These are phyloP conservation scores for Solea solea DNA, from an alignment of 2,113 vertebrate species.

Conservation along the genomic window DNA sequence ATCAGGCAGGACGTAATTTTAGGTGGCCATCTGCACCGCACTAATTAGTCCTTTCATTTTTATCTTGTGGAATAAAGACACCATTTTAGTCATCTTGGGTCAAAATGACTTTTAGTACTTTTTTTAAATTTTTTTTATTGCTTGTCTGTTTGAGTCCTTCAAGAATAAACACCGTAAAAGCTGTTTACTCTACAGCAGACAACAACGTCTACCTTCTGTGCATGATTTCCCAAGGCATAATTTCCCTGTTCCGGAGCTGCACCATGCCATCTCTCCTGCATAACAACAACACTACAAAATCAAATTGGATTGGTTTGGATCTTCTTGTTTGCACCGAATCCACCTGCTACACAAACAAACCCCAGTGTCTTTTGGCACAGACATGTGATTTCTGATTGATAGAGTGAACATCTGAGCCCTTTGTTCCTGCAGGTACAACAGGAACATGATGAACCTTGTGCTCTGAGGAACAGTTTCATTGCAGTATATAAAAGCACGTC, in stretches of 20 bases:
- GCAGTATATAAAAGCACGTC: too few relatives aligned
- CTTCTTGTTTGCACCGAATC: constrained; percentile 64
- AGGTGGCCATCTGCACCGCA: constrained; percentile 49
- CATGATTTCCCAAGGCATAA: constrained; percentile 57
- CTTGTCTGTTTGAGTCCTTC: constrained; percentile 5
- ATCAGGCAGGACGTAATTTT: constrained; percentile 56
- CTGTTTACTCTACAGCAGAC: constrained; percentile 33
- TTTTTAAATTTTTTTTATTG: constrained; percentile 13
- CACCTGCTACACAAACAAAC: constrained; percentile 72
- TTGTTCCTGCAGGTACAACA: constrained; percentile 21
- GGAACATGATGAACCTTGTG: constrained; percentile 14
- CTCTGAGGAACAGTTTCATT: constrained; percentile 4
- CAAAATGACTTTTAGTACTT: constrained; percentile 24
- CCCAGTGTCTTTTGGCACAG: constrained; percentile 56
- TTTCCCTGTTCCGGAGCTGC: constrained; percentile 43
- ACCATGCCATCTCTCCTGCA: constrained; percentile 43
- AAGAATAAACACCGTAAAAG: constrained; percentile 30
- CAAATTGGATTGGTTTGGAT: constrained; percentile 56
- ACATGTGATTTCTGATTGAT: constrained; percentile 50
- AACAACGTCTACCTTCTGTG: constrained; percentile 24
- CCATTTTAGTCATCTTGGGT: constrained; percentile 46
- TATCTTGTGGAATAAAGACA: constrained; percentile 42
- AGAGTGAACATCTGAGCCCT: constrained; percentile 62
- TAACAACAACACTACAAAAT: constrained; percentile 55
- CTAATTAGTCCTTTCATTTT: constrained; percentile 60